Evolutionary conservation across 2,888 invertebrate genomes (phyloP).

Genomic region (Conistra vaccinii): DNA sequence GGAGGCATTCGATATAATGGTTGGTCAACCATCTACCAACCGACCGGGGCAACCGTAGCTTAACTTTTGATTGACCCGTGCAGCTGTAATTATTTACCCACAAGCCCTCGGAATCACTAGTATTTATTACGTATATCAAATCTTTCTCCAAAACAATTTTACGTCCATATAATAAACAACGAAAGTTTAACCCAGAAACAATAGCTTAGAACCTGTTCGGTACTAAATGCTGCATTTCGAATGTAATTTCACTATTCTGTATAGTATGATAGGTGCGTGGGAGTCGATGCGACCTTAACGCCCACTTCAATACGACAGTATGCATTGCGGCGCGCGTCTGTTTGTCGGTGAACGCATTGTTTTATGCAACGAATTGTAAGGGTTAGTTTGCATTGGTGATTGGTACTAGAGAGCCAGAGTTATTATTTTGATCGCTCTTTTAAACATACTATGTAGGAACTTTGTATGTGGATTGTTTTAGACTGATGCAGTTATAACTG

Average conservation of each 20-base stretch:
- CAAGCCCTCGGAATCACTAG: too few relatives aligned
- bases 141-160: constrained; percentile 29
- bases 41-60: background rate
- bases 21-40: background rate
- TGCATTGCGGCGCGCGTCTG: constrained; percentile 16
- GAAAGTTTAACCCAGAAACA: constrained; percentile 53
- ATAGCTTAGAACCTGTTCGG: constrained; percentile 43
- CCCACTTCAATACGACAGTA: constrained; percentile 41
- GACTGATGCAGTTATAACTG: too few relatives aligned
- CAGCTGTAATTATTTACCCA: background rate
- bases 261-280: constrained; percentile 49
- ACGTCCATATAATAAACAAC: constrained; percentile 29
- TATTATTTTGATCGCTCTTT: too few relatives aligned
- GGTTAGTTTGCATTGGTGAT: background rate
- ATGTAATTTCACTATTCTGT: constrained; percentile 54
- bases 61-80: background rate
- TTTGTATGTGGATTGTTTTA: too few relatives aligned
- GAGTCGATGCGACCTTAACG: constrained; percentile 62
- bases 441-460: too few relatives aligned
- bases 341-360: constrained; percentile 37
- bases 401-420: too few relatives aligned
- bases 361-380: constrained; percentile 46
- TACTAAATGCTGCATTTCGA: constrained; percentile 49
- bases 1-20: too few relatives aligned
- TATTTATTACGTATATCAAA: too few relatives aligned